Percentiles rank a stretch among this genome's conserved stretches.
Evolutionary conservation across 2,113 vertebrate species (phyloP).

Genomic region (Lanius ludovicianus): DNA sequence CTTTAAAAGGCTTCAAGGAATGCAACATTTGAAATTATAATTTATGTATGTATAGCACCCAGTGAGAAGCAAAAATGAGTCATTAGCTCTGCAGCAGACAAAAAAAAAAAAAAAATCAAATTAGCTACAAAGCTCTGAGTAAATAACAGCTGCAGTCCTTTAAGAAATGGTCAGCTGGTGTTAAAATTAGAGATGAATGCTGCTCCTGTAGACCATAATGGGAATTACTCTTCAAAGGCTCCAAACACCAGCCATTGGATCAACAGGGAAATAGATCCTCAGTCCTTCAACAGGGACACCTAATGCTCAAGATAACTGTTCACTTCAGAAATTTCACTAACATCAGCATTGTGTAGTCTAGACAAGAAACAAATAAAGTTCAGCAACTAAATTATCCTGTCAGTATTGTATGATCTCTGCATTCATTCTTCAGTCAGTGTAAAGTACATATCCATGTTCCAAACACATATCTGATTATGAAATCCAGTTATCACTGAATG

Average conservation of each 20-base stretch:
- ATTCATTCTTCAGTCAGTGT: neutral
- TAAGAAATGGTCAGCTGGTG: neutral
- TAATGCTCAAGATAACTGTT: neutral
- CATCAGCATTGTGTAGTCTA: neutral
- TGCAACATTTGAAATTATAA: neutral
- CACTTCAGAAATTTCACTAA: neutral
- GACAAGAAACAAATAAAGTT: neutral
- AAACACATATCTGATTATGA: neutral
- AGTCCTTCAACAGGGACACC: neutral
- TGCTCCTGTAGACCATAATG: neutral
- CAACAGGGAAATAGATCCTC: neutral
- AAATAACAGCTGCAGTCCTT: constrained; percentile 47
- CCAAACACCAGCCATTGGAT: neutral
- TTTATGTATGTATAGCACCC: neutral
- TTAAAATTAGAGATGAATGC: neutral
- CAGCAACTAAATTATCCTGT: neutral
- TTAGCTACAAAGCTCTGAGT: constrained; percentile 3
- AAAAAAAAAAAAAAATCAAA: neutral
- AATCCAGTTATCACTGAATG: neutral
- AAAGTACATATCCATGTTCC: neutral
- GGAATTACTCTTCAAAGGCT: neutral
- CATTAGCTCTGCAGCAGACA: constrained; percentile 11
- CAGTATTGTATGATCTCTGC: neutral
- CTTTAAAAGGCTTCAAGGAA: neutral
- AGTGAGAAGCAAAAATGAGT: neutral